These are phyloP conservation scores for Pristionchus exspectatus DNA, from an alignment of 2,888 invertebrate genomes.

Conservation along the genomic window DNA sequence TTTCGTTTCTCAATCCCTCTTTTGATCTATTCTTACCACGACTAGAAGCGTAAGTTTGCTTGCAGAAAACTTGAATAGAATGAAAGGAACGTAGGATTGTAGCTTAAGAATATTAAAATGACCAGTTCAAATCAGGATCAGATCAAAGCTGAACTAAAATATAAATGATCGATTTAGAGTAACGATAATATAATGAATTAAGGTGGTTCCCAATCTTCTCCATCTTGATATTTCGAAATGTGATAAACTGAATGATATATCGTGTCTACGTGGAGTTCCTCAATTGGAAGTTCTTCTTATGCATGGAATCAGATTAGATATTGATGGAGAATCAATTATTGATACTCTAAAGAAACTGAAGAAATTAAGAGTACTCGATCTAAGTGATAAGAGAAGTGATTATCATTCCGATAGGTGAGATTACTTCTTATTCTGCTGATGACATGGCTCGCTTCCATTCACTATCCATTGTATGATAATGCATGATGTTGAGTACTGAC, in stretches of 20 bases:
- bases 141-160: too few species aligned
- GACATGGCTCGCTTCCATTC: background rate
- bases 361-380: constrained; percentile 63
- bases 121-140: too few species aligned
- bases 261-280: constrained; percentile 52
- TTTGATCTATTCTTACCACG: constrained; percentile 30
- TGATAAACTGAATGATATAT: constrained; percentile 63
- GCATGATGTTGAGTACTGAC: constrained; percentile 10
- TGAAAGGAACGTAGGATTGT: background rate
- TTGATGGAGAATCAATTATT: background rate
- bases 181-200: background rate
- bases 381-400: constrained; percentile 52
- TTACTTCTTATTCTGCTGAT: background rate
- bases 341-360: constrained; percentile 59
- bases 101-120: background rate
- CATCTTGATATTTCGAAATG: constrained; percentile 65
- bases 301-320: constrained; percentile 58
- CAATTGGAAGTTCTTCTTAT: constrained; percentile 64
- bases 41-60: background rate
- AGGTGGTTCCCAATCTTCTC: constrained; percentile 55
- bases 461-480: background rate
- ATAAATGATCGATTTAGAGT: background rate
- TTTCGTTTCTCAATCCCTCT: background rate
- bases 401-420: constrained; percentile 46
- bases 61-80: background rate